These are phyloP conservation scores for Pangasius macronema DNA, from an alignment of 2,797 vertebrate genomes.

Conservation along the genomic window DNA sequence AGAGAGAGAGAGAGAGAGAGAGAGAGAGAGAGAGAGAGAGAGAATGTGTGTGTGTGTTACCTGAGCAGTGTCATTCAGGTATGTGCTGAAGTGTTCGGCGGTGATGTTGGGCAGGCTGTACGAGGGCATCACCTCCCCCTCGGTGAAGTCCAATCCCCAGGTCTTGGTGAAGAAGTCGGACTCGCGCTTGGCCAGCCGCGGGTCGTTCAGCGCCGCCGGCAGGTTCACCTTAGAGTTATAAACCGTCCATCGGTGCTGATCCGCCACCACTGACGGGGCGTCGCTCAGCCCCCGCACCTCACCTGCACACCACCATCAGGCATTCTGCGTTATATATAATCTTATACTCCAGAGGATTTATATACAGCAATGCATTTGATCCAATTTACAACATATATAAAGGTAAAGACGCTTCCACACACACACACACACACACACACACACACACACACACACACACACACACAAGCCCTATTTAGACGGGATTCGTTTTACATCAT, in stretches of 20 bases:
- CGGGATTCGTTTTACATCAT: not conserved
- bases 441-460: not conserved
- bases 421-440: not conserved
- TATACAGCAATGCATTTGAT: not conserved
- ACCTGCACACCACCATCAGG: constrained; percentile 66
- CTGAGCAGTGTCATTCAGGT: constrained; percentile 88
- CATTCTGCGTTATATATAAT: not conserved
- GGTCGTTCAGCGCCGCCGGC: constrained; percentile 95
- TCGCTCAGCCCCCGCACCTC: constrained; percentile 80
- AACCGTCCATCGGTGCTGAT: constrained; percentile 95
- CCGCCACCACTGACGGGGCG: constrained; percentile 89
- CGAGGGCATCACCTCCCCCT: constrained; percentile 90
- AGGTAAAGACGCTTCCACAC: not conserved
- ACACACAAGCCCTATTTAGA: not conserved
- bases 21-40: not conserved
- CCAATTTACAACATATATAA: not conserved
- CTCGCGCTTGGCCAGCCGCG: constrained; percentile 94
- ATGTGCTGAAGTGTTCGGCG: constrained; percentile 87
- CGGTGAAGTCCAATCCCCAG: constrained; percentile 95
- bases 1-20: not conserved
- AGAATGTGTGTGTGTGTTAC: constrained; percentile 69
- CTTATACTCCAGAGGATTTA: not conserved
- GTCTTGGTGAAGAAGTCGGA: constrained; percentile 99
- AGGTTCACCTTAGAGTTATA: constrained; percentile 99
- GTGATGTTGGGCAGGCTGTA: constrained; percentile 93